Evolutionary conservation across 2,888 invertebrate genomes (phyloP), one percentile per base, ranked within the genome.

Genomic region (Diarsia rubi): DNA sequence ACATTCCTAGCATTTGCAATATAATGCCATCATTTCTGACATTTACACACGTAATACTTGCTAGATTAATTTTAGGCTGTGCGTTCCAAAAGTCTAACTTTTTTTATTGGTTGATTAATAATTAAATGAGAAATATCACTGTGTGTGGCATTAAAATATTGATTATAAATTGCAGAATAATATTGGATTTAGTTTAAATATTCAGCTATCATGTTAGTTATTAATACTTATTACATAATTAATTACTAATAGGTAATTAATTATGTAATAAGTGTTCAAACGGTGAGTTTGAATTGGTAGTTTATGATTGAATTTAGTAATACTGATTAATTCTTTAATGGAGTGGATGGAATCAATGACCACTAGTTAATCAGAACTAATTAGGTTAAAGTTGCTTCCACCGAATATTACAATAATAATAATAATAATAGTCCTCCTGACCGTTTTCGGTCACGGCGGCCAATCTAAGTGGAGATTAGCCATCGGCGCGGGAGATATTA

Each of bases 11-110:
- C 14, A 47, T 62, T 44, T 66, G 3, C 57, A 19, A 62, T 42
- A 31, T 31, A 24, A 54, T 45, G n/a, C 57, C 37, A 52, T 42
- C 19, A 16, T 71, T 64, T n/a, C 42, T 42, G 69, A 42, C 54
- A 62, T 37, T 78, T 11, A 57, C 12, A 60, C 62, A 62, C 37
- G 1, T 37, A 37, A 8, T 8, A 37, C 1, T 3, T 14, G 42
- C n/a, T 62, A 42, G 9, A 19, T 31, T 21, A 2, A 19, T 59
- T 31, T 9, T 12, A 37, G 37, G 21, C 5, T 21, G 12, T 9
- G 24, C 5, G 3, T 60, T 60, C 31, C 37, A 37, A 37, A 60
- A 62, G 8, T 37, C 37, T 16, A 8, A 16, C 8, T 19, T 16
- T 27, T 57, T 54, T 24, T 6, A 54, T 54, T 54, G 2, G 54